These are phyloP conservation scores for Aphelinus atriplicis DNA, from an alignment of 1,140 invertebrate species.

Conservation along the genomic window DNA sequence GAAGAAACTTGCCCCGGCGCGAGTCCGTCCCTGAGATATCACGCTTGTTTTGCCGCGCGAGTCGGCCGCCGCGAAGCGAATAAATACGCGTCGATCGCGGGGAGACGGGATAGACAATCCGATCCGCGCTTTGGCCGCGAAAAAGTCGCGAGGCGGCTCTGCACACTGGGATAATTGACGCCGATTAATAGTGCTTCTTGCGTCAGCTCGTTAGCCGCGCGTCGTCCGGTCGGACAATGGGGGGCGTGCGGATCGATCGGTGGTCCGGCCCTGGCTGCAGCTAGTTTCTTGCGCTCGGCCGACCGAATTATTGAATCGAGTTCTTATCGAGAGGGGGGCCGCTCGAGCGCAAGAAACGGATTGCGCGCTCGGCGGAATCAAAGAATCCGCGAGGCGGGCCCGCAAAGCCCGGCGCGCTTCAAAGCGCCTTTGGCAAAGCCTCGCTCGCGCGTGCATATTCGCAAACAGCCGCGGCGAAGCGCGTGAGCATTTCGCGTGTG, in stretches of 20 bases:
- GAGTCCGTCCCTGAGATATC: too few relatives aligned
- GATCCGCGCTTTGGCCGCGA: background rate
- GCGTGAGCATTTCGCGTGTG: too few relatives aligned
- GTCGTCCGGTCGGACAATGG: background rate
- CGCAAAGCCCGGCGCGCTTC: too few relatives aligned
- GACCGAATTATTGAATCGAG: background rate
- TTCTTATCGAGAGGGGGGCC: background rate
- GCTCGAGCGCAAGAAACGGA: too few relatives aligned
- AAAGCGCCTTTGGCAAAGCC: too few relatives aligned
- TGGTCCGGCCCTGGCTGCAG: background rate
- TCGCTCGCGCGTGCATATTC: too few relatives aligned
- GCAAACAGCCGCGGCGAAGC: too few relatives aligned
- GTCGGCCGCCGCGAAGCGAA: background rate
- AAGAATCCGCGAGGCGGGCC: too few relatives aligned
- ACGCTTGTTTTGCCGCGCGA: constrained; percentile 1
- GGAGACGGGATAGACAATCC: background rate
- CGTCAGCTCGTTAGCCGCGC: constrained; percentile 5
- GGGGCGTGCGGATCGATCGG: background rate
- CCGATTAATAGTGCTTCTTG: constrained; percentile 4
- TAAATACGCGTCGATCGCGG: background rate
- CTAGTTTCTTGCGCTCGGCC: background rate
- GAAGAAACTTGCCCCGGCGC: too few relatives aligned
- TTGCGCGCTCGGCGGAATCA: too few relatives aligned
- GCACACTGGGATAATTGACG: background rate
- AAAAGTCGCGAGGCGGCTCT: too few relatives aligned